Conservation (phyloP, 2,888 invertebrate genomes). For the Meloe dianella region DNA sequence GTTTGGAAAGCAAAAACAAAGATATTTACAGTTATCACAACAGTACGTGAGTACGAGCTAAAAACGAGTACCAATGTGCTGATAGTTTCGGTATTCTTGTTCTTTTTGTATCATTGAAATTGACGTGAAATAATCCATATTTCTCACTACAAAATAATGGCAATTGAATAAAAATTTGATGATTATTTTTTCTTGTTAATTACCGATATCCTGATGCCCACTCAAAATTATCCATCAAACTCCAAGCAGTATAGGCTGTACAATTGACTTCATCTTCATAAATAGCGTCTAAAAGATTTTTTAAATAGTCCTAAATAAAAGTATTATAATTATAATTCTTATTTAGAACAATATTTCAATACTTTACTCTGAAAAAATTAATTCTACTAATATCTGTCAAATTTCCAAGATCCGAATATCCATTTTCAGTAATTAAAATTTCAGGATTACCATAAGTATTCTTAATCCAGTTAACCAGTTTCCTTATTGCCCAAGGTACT, state of each 20-base stretch:
- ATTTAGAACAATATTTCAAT: slow-evolving; percentile 1
- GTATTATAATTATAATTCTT: not conserved
- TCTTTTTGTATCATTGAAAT: slow-evolving; percentile 65
- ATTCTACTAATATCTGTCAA: slow-evolving; percentile 31
- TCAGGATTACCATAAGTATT: slow-evolving; percentile 16
- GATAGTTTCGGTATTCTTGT: slow-evolving; percentile 69
- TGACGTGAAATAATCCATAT: slow-evolving; percentile 72
- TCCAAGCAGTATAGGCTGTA: slow-evolving; percentile 41
- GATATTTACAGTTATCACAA: not conserved
- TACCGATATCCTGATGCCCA: slow-evolving; percentile 41
- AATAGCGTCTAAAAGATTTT: slow-evolving; percentile 36
- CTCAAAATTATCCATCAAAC: slow-evolving; percentile 44
- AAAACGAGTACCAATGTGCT: slow-evolving; percentile 46
- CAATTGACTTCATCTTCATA: slow-evolving; percentile 39
- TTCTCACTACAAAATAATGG: slow-evolving; percentile 59
- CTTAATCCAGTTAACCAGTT: slow-evolving; percentile 24
- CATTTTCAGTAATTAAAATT: slow-evolving; percentile 22
- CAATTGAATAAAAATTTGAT: not conserved
- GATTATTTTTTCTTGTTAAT: slow-evolving; percentile 21
- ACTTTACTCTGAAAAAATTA: slow-evolving; percentile 29
- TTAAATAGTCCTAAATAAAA: slow-evolving; percentile 34
- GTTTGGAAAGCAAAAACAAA: too few species aligned
- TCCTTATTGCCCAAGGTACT: slow-evolving; percentile 38
- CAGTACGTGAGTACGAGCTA: not conserved
- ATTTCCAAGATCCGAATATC: slow-evolving; percentile 14